Evolutionary conservation across 2,888 invertebrate species (phyloP), one percentile per base, ranked within the genome.

Genomic region (Diaphora mendica): DNA sequence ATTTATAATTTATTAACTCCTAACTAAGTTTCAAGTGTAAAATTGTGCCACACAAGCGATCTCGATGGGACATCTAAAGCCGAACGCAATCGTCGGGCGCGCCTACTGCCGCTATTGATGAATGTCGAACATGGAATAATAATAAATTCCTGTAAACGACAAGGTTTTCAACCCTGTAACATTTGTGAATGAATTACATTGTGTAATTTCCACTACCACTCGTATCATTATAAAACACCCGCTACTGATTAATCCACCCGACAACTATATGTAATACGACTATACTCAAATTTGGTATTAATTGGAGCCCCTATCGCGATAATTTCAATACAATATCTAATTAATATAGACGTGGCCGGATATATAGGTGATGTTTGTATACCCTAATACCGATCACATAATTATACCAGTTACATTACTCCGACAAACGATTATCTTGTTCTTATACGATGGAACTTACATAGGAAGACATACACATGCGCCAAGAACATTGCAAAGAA

Each of bases 391-490:
- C 90, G 89, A 87, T 90, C 91, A 89, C 87, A 77, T 83, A 33
- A 33, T 33, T 33, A 85, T 79, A 83, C 85, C 86, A 80, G 85
- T 87, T 84, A 87, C 87, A 78, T 87, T 86, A 89, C 78, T 86
- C 89, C 85, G 87, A 88, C 86, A 87, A 88, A 91, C 84, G 83
- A 90, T 90, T 91, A 87, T 88, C 85, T 88, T 87, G 90, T 86
- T 88, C 88, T 89, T 88, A 89, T 83, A 85, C 87, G 91, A 90
- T 91, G 91, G 91, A 91, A 91, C 94, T 94, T 93, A 94, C 92
- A 92, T 92, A 94, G 95, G 95, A 95, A 95, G 95, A 95, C 95
- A 92, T 93, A 92, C 90, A 93, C 86, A 87, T 89, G 92, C 89
- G 89, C 89, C 85, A 88, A 89, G 90, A 86, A 89, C 87, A 86